Base-by-base conservation (phyloP, 2,113 vertebrate species). In the Cyphomyrus discorhynchus region DNA sequence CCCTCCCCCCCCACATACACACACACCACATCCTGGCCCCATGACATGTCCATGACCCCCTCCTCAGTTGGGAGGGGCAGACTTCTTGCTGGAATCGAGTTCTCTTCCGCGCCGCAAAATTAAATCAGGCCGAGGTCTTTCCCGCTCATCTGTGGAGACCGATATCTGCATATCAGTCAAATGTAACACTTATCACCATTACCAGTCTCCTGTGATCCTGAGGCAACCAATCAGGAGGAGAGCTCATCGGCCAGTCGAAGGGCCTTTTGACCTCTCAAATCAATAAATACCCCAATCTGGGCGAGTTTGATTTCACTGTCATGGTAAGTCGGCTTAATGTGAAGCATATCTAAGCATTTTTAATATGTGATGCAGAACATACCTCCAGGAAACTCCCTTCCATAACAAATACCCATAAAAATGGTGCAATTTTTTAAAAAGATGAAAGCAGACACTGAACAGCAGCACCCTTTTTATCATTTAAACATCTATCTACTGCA, bases 41-140 rank as follows among this genome's bases (percentile, higher is more conserved):
- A 10, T 86, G 88, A 89, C 90, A 88, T 86, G 93, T 89, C 91
- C 93, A 88, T 92, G 92, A 95, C 90, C 89, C 82, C 42, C 45
- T 46, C 4, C 39, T 47, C 82, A 24, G 9, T n/a, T 1, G 42
- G 21, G 82, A 21, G 82, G 39, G 17, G 45, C 45, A 24, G 19
- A 45, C 8, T 47, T 45, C 19, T 24, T 2, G 21, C 82, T 84
- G 82, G 19, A n/a, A 19, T 47, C 8, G 42, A 84, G 82, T 15
- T 9, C 45, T n/a, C 45, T 24, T 46, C 82, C 39, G 0, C 6
- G 1, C 84, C 62, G 11, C 15, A 49, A 87, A 90, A 91, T 90
- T 58, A 90, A 91, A 92, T 90, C 82, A 84, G 42, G 45, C 42
- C 21, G 42, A n/a, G 39, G 82, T 87, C 39, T 83, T 91, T 90